These are phyloP conservation scores for Aptenodytes patagonicus DNA, from an alignment of 2,113 vertebrate species.

Conservation along the genomic window DNA sequence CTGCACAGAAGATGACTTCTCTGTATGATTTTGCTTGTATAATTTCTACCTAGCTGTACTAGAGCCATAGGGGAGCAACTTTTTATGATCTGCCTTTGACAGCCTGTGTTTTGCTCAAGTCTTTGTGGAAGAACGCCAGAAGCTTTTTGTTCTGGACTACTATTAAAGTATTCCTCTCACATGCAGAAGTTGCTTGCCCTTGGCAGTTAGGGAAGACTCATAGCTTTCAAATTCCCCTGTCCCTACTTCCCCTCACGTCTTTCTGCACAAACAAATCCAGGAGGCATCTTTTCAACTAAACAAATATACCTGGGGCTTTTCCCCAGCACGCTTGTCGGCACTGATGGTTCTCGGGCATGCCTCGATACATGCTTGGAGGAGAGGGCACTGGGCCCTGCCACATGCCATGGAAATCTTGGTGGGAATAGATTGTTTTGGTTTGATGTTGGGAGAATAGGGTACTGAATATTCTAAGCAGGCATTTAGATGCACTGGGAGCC, in stretches of 20 bases:
- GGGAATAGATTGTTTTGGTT: background rate
- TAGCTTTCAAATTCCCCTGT: background rate
- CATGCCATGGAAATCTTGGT: background rate
- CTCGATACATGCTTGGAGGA: background rate
- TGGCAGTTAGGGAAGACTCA: background rate
- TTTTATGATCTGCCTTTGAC: background rate
- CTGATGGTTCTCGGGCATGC: background rate
- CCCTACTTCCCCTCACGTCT: background rate
- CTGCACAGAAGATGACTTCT: background rate
- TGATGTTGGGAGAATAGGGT: background rate
- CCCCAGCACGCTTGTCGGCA: background rate
- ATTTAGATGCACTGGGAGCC: background rate
- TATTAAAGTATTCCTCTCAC: background rate
- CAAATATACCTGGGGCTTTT: background rate
- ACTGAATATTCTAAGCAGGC: background rate
- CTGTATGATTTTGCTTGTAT: background rate
- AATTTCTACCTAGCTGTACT: background rate
- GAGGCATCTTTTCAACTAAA: background rate
- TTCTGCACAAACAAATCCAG: background rate
- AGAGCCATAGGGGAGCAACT: background rate
- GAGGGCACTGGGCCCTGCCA: background rate
- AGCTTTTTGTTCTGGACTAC: background rate
- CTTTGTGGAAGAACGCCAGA: background rate
- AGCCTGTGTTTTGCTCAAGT: background rate
- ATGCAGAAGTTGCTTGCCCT: background rate